phyloP scores from a whole-genome alignment of 2,888 invertebrate genomes.

The Sarcophaga carnaria region DNA sequence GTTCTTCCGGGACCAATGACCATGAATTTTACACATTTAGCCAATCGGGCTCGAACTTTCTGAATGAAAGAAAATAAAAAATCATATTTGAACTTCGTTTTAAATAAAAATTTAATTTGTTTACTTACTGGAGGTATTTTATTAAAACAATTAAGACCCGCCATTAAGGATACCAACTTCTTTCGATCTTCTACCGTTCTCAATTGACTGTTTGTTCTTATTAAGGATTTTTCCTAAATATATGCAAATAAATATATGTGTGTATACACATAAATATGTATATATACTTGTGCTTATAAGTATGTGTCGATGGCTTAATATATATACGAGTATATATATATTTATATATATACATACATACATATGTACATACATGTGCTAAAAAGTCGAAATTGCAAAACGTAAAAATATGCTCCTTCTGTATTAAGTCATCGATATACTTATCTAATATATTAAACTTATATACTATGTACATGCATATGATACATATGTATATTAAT shows the following conservation, averaged over 20 bases:
- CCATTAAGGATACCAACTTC: conserved; percentile 84
- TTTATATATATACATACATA: too few relatives aligned
- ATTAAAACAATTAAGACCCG: conserved; percentile 85
- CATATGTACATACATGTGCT: too few relatives aligned
- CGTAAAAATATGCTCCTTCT: too few relatives aligned
- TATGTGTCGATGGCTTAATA: too few relatives aligned
- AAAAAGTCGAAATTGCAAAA: too few relatives aligned
- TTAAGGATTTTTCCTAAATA: conserved; percentile 84
- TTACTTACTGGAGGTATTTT: conserved; percentile 83
- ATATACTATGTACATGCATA: too few relatives aligned
- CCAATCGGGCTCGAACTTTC: conserved; percentile 85
- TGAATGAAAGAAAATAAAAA: conserved; percentile 74
- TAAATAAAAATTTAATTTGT: background rate
- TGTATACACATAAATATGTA: too few relatives aligned
- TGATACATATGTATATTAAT: background rate
- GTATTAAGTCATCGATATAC: too few relatives aligned
- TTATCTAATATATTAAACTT: too few relatives aligned
- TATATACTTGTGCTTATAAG: too few relatives aligned
- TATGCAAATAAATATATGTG: conserved; percentile 41
- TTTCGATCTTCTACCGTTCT: conserved; percentile 85
- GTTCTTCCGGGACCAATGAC: conserved; percentile 84
- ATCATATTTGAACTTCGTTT: background rate
- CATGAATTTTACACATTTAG: conserved; percentile 85
- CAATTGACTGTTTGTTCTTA: conserved; percentile 83
- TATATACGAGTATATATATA: too few relatives aligned